Evolutionary conservation across 2,888 invertebrate species (phyloP).

Genomic region (Leptopilina drosophilae): DNA sequence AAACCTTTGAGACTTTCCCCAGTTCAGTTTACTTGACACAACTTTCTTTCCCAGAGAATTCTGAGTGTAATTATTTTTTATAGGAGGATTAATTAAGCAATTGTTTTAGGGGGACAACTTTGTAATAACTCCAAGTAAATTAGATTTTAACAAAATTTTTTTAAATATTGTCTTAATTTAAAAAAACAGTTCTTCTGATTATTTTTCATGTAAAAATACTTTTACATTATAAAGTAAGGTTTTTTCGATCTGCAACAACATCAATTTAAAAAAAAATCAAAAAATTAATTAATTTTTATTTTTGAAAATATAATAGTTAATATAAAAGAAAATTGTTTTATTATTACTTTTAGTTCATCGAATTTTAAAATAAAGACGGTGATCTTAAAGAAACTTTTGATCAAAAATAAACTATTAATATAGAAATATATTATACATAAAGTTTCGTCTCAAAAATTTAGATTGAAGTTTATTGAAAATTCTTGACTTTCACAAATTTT

Average conservation of each 20-base stretch:
- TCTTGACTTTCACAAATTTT: constrained; percentile 6
- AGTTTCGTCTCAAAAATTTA: not conserved
- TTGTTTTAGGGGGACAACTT: constrained; percentile 48
- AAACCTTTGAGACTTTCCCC: not conserved
- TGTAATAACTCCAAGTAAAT: too few species aligned
- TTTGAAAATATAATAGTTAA: constrained; percentile 21
- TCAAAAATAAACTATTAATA: not conserved
- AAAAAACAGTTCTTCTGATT: constrained; percentile 24
- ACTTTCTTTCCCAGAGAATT: not conserved
- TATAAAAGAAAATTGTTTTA: not conserved
- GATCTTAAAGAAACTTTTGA: not conserved
- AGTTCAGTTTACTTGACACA: not conserved
- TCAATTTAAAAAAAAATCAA: too few species aligned
- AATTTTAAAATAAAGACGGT: too few species aligned
- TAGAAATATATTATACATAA: not conserved
- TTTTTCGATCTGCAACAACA: too few species aligned
- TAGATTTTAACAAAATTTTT: too few species aligned
- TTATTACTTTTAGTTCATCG: too few species aligned
- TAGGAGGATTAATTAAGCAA: constrained; percentile 56
- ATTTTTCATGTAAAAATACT: too few species aligned
- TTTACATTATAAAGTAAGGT: too few species aligned
- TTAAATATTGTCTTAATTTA: constrained; percentile 58
- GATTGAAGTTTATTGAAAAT: not conserved
- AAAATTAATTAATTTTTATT: constrained; percentile 28
- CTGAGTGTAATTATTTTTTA: not conserved